Percentiles rank a stretch among this genome's conserved stretches.
Evolutionary conservation across 2,888 invertebrate genomes (phyloP).

Genomic region (Ectobius pallidus): DNA sequence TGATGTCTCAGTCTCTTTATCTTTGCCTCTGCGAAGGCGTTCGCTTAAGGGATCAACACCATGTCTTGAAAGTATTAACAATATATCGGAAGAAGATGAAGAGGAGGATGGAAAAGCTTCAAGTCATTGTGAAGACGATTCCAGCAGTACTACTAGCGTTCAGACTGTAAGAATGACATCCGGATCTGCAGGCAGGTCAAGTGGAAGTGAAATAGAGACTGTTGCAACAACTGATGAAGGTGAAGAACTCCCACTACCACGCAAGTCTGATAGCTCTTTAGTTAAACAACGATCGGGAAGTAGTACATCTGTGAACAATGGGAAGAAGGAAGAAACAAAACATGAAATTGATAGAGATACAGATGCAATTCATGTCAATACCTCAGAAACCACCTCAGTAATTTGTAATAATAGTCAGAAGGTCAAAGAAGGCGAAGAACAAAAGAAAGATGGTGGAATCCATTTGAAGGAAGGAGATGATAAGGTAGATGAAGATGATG

Average conservation of each 20-base stretch:
- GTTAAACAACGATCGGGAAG: neutral
- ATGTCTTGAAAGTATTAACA: slow-evolving; percentile 20
- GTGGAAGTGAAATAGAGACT: slow-evolving; percentile 38
- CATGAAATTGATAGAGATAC: too few relatives aligned
- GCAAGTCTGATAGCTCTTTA: neutral
- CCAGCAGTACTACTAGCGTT: slow-evolving; percentile 49
- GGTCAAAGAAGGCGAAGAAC: slow-evolving; percentile 34
- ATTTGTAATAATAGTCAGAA: too few relatives aligned
- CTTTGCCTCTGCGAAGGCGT: slow-evolving; percentile 38
- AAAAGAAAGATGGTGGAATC: slow-evolving; percentile 25
- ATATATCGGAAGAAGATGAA: slow-evolving; percentile 47
- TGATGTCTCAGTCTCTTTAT: slow-evolving; percentile 44
- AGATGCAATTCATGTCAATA: too few relatives aligned
- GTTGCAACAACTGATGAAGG: slow-evolving; percentile 32
- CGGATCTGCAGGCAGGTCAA: slow-evolving; percentile 10
- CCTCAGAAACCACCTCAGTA: neutral
- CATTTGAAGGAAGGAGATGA: slow-evolving; percentile 32
- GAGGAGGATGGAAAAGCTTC: slow-evolving; percentile 41
- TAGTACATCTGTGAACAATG: slow-evolving; percentile 32
- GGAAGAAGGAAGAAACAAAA: slow-evolving; percentile 25
- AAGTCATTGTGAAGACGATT: slow-evolving; percentile 48
- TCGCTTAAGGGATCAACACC: slow-evolving; percentile 15
- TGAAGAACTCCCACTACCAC: slow-evolving; percentile 8
- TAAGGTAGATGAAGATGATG: slow-evolving; percentile 40
- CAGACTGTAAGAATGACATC: slow-evolving; percentile 45